phyloP scores from a whole-genome alignment of 2,797 vertebrate genomes.

The Enteromius trimaculatus region DNA sequence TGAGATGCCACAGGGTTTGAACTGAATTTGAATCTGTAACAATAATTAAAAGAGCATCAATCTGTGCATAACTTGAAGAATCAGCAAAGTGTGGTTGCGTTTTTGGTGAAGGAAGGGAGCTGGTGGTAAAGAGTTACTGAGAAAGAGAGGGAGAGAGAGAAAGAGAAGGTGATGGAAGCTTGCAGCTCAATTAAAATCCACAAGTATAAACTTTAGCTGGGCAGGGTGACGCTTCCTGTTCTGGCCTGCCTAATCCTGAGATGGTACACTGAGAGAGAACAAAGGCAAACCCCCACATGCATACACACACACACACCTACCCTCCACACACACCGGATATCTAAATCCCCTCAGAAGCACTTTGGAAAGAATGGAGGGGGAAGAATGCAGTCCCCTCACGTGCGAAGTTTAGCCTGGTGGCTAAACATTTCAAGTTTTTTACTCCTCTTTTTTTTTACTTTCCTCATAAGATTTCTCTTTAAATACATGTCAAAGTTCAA shows the following conservation, averaged over 20 bases:
- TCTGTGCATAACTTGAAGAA: constrained; percentile 70
- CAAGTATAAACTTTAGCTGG: constrained; percentile 75
- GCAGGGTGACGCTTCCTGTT: constrained; percentile 75
- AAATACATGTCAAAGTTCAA: background rate
- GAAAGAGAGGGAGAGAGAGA: constrained; percentile 27
- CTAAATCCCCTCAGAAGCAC: constrained; percentile 33
- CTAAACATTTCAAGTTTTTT: background rate
- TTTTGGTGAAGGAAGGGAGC: constrained; percentile 45
- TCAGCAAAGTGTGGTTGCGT: constrained; percentile 57
- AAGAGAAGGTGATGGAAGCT: constrained; percentile 44
- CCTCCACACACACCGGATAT: constrained; percentile 38
- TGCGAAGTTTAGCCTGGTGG: constrained; percentile 10
- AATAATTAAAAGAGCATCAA: constrained; percentile 73
- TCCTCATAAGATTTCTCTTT: background rate
- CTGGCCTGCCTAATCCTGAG: constrained; percentile 71
- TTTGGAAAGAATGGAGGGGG: constrained; percentile 9
- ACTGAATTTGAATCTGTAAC: constrained; percentile 64
- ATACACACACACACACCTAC: constrained; percentile 50
- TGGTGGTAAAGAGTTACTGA: constrained; percentile 23
- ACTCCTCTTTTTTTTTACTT: background rate
- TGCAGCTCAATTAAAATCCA: constrained; percentile 75
- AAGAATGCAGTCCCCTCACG: background rate
- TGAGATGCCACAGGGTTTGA: constrained; percentile 62
- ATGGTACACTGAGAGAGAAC: constrained; percentile 75
- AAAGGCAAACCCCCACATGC: constrained; percentile 64